Base-by-base conservation (phyloP, 2,888 invertebrate genomes). In the Synergus laeviventris region DNA sequence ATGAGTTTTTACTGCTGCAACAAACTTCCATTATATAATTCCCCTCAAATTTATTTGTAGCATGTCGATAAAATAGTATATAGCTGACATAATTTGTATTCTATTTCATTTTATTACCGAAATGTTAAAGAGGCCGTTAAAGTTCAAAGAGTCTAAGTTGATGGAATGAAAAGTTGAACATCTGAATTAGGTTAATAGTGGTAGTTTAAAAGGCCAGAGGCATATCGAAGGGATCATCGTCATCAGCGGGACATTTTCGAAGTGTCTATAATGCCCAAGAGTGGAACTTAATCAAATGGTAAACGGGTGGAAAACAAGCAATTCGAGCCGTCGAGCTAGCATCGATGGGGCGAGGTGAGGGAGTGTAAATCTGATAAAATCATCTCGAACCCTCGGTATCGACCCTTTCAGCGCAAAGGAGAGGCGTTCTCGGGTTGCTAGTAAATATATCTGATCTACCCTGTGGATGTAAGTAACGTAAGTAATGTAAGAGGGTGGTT, bases 301-400 rank as follows among this genome's bases (percentile, higher is more conserved):
- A 90, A 90, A 88, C 88, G 90, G 85, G 84, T 88, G 89, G 89
- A 90, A 90, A 90, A 90, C 89, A 90, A 90, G 89, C 89, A 89
- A 88, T 89, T 85, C 85, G 86, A 87, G 82, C 79, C 81, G 79
- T 85, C 85, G 86, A 87, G 82, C 79, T 81, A 77, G 81, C 82
- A 79, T 81, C 81, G 79, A 49, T 77, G 76, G 79, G 81, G 81
- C 74, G 81, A 82, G 80, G 79, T 76, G 78, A 83, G 83, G 83
- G 86, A 84, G 86, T 87, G 84, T 85, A 88, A 89, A 90, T 90
- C 89, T 89, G 90, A 90, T 89, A 89, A 90, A 90, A 90, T 90
- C 87, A 89, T 90, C 87, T 86, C 86, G 87, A 89, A 85, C 88
- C 87, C 86, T 84, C 49, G 70, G 49, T 49, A 70, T 86, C 81